phyloP scores from a whole-genome alignment of 2,888 invertebrate genomes.

The Harpalus rufipes region DNA sequence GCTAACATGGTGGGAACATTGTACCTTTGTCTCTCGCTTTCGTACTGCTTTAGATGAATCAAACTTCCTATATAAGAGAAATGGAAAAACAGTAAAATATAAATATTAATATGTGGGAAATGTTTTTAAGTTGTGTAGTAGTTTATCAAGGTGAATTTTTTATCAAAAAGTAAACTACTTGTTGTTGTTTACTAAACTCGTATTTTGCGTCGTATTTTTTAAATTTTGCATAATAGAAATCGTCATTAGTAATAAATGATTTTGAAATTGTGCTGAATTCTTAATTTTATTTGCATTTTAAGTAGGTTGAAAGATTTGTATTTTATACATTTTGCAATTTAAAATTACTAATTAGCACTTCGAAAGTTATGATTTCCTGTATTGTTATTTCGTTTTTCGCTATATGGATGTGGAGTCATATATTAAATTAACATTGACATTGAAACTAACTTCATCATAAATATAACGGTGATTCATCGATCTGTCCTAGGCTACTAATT shows the following conservation, averaged over 20 bases:
- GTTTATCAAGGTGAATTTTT: constrained; percentile 2
- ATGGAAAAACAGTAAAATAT: neutral
- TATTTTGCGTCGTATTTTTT: neutral
- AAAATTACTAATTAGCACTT: no score
- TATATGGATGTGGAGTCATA: no score
- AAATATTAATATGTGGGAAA: constrained; percentile 9
- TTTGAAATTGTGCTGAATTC: neutral
- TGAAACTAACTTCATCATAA: no score
- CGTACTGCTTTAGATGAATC: constrained; percentile 88
- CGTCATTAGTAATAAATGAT: neutral
- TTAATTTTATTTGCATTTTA: neutral
- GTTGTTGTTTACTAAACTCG: neutral
- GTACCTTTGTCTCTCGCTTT: constrained; percentile 89
- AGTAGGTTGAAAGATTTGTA: no score
- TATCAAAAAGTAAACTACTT: neutral
- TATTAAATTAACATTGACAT: no score
- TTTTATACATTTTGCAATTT: no score
- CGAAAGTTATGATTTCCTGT: no score
- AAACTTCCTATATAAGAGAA: constrained; percentile 80
- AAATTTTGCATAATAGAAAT: neutral
- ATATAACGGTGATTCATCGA: no score
- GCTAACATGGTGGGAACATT: constrained; percentile 94
- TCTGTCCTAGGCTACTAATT: no score
- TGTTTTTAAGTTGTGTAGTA: constrained; percentile 12
- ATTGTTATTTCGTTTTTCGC: no score